Percentiles rank a stretch among this genome's conserved stretches.
Conservation (phyloP, 1,140 invertebrate species). For the Orchestia grillus region DNA sequence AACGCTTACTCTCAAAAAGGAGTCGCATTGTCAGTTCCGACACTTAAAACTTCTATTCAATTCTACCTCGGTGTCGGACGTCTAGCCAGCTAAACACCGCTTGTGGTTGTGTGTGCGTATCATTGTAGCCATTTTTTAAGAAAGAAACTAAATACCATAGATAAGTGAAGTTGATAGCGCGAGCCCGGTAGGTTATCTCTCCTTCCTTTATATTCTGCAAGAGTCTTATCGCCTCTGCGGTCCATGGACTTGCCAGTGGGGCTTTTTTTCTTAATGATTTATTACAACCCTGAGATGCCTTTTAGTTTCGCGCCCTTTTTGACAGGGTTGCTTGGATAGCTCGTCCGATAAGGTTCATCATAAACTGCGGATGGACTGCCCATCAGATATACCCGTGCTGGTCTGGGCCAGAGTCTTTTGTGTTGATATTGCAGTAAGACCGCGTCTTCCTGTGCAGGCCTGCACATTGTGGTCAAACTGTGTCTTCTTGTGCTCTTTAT, state of each 20-base stretch:
- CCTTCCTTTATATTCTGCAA: conserved; percentile 52
- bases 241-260: conserved; percentile 48
- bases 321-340: conserved; percentile 55
- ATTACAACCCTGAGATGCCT: conserved; percentile 56
- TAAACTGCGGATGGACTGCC: conserved; percentile 54
- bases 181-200: conserved; percentile 51
- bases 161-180: conserved; percentile 51
- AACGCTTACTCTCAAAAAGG: background rate
- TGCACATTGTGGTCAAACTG: conserved; percentile 10
- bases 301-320: conserved; percentile 55
- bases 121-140: conserved; percentile 50
- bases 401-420: conserved; percentile 12
- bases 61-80: background rate
- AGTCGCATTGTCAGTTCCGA: conserved; percentile 28
- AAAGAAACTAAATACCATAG: conserved; percentile 50
- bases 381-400: conserved; percentile 25
- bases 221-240: conserved; percentile 49
- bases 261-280: conserved; percentile 54
- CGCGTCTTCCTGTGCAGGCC: conserved; percentile 7
- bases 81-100: conserved; percentile 22
- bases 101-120: conserved; percentile 46
- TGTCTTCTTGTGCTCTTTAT: conserved; percentile 15
- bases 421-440: conserved; percentile 37
- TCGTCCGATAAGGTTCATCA: conserved; percentile 50
- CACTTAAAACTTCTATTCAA: conserved; percentile 48